Evolutionary conservation across 1,140 invertebrate species (phyloP), one percentile per base, ranked within the genome.

Genomic region (Subanguina moxae): DNA sequence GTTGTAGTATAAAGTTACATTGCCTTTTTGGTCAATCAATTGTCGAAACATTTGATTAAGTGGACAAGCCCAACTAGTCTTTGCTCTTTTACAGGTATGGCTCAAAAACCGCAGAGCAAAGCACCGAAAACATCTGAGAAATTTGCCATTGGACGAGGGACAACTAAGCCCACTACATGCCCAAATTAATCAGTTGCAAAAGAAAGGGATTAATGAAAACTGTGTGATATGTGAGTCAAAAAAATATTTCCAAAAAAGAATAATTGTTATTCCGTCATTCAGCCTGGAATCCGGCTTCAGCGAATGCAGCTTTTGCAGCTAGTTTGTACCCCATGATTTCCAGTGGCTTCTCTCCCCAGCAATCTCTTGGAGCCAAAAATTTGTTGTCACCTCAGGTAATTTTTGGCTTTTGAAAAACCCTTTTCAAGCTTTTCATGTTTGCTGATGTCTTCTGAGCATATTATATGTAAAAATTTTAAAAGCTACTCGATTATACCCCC

Each of bases 91-190:
- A n/a, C 25, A 66, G 64, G 64, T 66, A 27, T 66, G 64, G 64
- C 25, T 66, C n/a, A 66, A 66, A 32, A 66, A 66, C 42, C 64
- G 64, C 5, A 59, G 64, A 21, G 64, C 64, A 1, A 66, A 66
- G 38, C 64, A 66, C 38, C 23, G 64, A 19, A 66, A 66, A 65
- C 58, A 66, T 23, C 17, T 65, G 38, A 19, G 62, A 42, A 66
- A 66, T 23, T 8, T 65, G 27, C 64, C 64, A 21, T 28, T 67
- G 21, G 62, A 65, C 21, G 62, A 66, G 9, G 59, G 15, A 13
- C 23, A 3, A 21, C 3, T 25, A 3, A 64, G 57, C 61, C 57
- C 62, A 1, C 3, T 56, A 64, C 62, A 56, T 3, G 3, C 56
- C 15, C 23, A 56, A 56, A 64, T 64, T 5, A n/a, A 23, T 25